A percentile compares a stretch with the other conserved stretches of the same genome.
These are phyloP conservation scores for Alligator mississippiensis DNA, from an alignment of 2,113 vertebrate species.

Conservation along the genomic window DNA sequence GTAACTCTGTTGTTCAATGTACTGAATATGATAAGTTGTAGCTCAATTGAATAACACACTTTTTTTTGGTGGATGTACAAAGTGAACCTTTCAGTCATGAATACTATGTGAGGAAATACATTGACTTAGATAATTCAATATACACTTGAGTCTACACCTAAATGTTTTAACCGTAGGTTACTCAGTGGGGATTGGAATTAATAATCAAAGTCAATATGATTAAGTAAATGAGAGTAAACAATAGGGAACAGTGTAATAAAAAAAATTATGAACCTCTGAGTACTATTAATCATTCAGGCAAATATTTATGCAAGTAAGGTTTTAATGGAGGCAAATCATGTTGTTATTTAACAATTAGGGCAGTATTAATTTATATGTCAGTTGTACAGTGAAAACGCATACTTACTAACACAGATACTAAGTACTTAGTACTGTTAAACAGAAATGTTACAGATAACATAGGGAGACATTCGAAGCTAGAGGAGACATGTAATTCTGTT, in stretches of 20 bases:
- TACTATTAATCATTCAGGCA: background rate
- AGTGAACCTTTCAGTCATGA: background rate
- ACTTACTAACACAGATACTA: background rate
- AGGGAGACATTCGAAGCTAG: background rate
- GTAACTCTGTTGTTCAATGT: background rate
- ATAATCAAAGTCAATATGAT: background rate
- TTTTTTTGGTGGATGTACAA: background rate
- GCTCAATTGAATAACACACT: background rate
- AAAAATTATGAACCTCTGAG: background rate
- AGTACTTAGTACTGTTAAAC: background rate
- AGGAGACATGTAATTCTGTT: background rate
- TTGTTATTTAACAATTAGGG: background rate
- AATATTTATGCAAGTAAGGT: background rate
- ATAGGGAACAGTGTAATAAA: background rate
- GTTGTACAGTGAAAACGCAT: background rate
- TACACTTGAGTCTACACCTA: background rate
- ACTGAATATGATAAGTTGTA: background rate
- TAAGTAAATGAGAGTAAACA: slow-evolving; percentile 11
- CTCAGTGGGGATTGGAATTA: too few species aligned
- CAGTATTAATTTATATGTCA: background rate
- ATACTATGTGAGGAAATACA: background rate
- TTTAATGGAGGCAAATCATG: background rate
- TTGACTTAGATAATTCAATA: background rate
- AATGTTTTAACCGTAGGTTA: too few species aligned
- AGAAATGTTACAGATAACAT: background rate